Evolutionary conservation across 2,888 invertebrate genomes (phyloP).

Genomic region (Crioceris asparagi): DNA sequence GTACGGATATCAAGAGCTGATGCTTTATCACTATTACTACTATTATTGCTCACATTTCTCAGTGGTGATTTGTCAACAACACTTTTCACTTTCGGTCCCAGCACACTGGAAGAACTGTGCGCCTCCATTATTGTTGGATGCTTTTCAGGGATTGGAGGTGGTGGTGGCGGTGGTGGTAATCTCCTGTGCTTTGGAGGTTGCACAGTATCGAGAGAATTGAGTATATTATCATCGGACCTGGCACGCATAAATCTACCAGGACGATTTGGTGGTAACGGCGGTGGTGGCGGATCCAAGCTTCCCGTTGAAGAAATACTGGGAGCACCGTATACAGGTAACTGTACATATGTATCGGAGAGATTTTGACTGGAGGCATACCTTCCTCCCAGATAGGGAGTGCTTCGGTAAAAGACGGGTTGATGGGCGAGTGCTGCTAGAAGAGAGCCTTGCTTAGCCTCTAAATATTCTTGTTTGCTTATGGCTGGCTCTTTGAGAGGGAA

Average conservation of each 20-base stretch:
- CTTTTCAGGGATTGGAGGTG: constrained; percentile 34
- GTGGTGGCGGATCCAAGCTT: constrained; percentile 53
- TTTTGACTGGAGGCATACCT: constrained; percentile 74
- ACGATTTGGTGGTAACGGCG: constrained; percentile 51
- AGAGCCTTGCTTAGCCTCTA: constrained; percentile 77
- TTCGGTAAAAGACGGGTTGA: constrained; percentile 57
- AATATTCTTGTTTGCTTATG: constrained; percentile 81
- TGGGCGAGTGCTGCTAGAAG: constrained; percentile 52
- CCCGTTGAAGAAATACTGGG: constrained; percentile 55
- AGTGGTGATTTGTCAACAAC: constrained; percentile 13
- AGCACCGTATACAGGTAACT: constrained; percentile 59
- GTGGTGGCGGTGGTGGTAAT: constrained; percentile 42
- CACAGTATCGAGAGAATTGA: constrained; percentile 53
- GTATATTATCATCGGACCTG: constrained; percentile 71
- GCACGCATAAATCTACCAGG: constrained; percentile 55
- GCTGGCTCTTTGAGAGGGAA: constrained; percentile 84
- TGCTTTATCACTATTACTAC: constrained; percentile 13
- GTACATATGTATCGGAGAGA: constrained; percentile 63
- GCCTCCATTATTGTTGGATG: constrained; percentile 15
- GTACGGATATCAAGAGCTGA: constrained; percentile 63
- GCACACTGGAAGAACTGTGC: constrained; percentile 12
- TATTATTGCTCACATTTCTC: constrained; percentile 7
- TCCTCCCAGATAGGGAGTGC: constrained; percentile 30
- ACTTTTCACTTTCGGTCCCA: constrained; percentile 15
- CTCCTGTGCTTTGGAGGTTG: constrained; percentile 43